Conservation (phyloP, 1,140 invertebrate genomes). For the Sitophilus oryzae region DNA sequence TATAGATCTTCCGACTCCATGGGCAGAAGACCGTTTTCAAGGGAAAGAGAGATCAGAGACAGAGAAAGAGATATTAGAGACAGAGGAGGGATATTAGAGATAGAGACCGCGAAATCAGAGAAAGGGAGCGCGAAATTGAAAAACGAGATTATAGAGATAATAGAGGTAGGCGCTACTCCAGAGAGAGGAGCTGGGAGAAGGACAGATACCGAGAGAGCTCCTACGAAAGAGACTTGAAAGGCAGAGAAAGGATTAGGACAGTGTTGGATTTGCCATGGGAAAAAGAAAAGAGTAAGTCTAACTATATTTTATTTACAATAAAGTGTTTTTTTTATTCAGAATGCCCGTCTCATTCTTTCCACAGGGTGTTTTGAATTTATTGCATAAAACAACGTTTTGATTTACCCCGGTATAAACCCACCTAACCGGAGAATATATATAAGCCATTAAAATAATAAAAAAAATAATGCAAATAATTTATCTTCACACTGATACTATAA, state of each 20-base stretch:
- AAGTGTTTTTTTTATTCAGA: no score
- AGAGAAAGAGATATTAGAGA: not conserved
- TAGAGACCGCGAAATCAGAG: no score
- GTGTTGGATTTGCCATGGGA: constrained; percentile 30
- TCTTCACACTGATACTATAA: no score
- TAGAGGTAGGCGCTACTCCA: constrained; percentile 8
- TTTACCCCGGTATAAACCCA: no score
- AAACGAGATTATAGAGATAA: not conserved
- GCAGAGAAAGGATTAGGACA: constrained; percentile 27
- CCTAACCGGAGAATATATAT: no score
- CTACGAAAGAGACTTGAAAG: constrained; percentile 24
- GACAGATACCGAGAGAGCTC: constrained; percentile 23
- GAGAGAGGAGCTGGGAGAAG: constrained; percentile 26
- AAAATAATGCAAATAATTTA: no score
- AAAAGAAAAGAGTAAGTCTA: constrained; percentile 21
- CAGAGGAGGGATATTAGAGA: no score
- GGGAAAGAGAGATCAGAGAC: not conserved
- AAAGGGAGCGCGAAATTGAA: not conserved
- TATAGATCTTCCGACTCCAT: constrained; percentile 13
- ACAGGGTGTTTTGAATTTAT: no score
- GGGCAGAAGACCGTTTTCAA: not conserved
- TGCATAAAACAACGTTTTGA: no score
- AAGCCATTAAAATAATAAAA: no score
- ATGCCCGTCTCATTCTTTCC: no score
- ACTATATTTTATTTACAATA: not conserved